Evolutionary conservation across 2,113 vertebrate species (phyloP).

Genomic region (Neotoma lepida): DNA sequence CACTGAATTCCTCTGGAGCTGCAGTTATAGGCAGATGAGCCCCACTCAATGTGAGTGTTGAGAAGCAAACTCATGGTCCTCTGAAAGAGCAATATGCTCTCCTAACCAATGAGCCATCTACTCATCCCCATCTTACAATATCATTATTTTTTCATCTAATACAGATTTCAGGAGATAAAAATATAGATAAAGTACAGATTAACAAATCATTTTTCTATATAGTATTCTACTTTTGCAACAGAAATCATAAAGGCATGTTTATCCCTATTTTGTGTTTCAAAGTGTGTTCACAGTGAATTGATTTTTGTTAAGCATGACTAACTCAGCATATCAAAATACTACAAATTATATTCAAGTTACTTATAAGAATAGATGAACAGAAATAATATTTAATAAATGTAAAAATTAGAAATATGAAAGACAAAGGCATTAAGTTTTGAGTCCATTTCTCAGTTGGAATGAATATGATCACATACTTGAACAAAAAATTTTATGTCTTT

Average conservation of each 20-base stretch:
- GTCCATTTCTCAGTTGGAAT: neutral
- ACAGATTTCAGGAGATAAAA: neutral
- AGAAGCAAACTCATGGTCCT: neutral
- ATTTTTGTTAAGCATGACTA: slow-evolving; percentile 9
- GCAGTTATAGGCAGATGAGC: neutral
- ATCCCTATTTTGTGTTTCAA: neutral
- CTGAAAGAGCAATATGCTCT: neutral
- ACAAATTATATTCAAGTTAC: neutral
- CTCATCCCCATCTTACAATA: neutral
- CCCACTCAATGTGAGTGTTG: neutral
- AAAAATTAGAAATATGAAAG: neutral
- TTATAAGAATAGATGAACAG: neutral
- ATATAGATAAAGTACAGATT: neutral
- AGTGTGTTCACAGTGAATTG: neutral
- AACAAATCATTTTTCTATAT: neutral
- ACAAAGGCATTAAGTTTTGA: slow-evolving; percentile 22
- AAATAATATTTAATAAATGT: slow-evolving; percentile 55
- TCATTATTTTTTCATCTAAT: neutral
- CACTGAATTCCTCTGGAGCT: neutral
- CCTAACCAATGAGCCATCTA: neutral
- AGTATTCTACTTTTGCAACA: neutral
- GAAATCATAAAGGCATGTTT: slow-evolving; percentile 3
- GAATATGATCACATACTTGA: slow-evolving; percentile 18
- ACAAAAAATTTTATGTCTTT: neutral
- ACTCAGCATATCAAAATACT: slow-evolving; percentile 47